phyloP scores from a whole-genome alignment of 2,888 invertebrate genomes.

The Himalopsyche anomala region DNA sequence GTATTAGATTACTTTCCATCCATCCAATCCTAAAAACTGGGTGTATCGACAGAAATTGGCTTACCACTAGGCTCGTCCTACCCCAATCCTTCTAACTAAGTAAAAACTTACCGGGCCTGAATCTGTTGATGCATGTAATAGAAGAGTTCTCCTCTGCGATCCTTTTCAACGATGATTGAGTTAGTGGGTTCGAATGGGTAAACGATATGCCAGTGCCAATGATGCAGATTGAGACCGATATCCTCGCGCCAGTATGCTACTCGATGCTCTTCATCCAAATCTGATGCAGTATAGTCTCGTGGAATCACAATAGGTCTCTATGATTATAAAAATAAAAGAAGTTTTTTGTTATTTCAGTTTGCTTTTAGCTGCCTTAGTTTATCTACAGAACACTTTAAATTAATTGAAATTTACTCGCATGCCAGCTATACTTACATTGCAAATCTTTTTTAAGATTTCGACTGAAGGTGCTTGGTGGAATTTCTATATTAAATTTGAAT shows the following conservation, averaged over 20 bases:
- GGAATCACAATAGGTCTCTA: conserved; percentile 84
- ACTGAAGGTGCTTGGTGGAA: too few species aligned
- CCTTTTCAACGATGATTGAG: conserved; percentile 81
- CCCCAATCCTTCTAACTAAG: not conserved
- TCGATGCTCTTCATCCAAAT: conserved; percentile 88
- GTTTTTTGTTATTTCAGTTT: not conserved
- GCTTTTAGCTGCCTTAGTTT: too few species aligned
- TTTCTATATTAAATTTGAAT: too few species aligned
- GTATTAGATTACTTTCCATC: too few species aligned
- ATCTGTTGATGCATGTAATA: conserved; percentile 85
- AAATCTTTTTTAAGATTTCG: too few species aligned
- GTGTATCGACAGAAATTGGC: too few species aligned
- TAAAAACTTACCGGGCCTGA: conserved; percentile 71
- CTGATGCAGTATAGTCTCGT: conserved; percentile 86
- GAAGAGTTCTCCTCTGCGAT: conserved; percentile 87
- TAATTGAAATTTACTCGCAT: too few species aligned
- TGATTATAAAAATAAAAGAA: conserved; percentile 40
- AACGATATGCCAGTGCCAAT: conserved; percentile 90
- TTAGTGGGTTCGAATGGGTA: conserved; percentile 81
- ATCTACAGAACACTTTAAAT: too few species aligned
- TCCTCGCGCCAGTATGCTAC: conserved; percentile 91
- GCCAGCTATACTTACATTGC: too few species aligned
- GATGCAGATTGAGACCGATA: conserved; percentile 86
- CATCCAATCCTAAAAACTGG: too few species aligned
- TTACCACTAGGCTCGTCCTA: too few species aligned